Evolutionary conservation across 2,888 invertebrate species (phyloP).

Genomic region (Agrotis puta): DNA sequence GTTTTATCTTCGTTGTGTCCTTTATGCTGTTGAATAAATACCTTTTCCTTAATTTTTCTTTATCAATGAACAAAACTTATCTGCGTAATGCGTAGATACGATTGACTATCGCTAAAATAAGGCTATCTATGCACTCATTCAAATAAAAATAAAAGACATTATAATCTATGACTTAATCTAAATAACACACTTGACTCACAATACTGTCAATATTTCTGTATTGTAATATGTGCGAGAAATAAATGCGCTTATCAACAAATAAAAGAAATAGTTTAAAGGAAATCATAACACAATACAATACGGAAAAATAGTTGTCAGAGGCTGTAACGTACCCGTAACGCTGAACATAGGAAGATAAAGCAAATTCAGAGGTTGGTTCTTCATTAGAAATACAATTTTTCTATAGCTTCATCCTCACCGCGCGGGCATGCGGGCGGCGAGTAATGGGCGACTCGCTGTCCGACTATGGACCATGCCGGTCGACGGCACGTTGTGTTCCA

Average conservation of each 20-base stretch:
- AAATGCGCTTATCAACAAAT: conserved; percentile 10
- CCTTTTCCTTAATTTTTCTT: neutral
- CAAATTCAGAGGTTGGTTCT: neutral
- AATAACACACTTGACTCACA: conserved; percentile 36
- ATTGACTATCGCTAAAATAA: conserved; percentile 1
- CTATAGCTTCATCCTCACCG: too few species aligned
- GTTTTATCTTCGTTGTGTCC: too few species aligned
- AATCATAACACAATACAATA: neutral
- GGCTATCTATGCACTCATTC: neutral
- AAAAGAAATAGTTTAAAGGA: neutral
- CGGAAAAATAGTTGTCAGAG: neutral
- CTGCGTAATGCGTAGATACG: too few species aligned
- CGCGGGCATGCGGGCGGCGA: too few species aligned
- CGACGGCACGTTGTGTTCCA: too few species aligned
- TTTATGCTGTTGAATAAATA: too few species aligned
- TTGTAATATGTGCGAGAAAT: conserved; percentile 16
- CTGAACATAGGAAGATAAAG: too few species aligned
- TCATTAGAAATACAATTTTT: neutral
- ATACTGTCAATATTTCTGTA: conserved; percentile 27
- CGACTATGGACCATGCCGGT: too few species aligned
- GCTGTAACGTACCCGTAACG: too few species aligned
- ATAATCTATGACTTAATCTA: conserved; percentile 38
- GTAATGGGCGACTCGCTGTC: too few species aligned
- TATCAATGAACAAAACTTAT: neutral
- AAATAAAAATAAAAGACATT: conserved; percentile 16